A percentile compares a stretch with the other conserved stretches of the same genome.
phyloP scores from a whole-genome alignment of 1,140 invertebrate genomes.

The Bilobella aurantiaca region DNA sequence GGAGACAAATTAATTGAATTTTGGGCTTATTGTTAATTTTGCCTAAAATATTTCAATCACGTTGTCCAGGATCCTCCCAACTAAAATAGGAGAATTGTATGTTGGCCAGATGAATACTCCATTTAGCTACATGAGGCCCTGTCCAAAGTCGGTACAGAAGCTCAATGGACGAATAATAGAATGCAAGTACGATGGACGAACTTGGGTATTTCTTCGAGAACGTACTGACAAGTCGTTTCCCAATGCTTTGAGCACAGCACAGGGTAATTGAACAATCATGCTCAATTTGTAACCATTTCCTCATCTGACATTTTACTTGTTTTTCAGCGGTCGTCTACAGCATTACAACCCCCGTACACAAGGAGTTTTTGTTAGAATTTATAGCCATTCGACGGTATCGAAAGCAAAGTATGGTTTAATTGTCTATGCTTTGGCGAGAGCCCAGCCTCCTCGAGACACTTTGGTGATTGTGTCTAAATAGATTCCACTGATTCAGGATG shows the following conservation, averaged over 20 bases:
- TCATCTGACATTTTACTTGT: conserved; percentile 15
- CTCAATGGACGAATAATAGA: conserved; percentile 92
- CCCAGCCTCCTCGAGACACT: too few species aligned
- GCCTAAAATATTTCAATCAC: conserved; percentile 18
- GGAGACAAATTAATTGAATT: background rate
- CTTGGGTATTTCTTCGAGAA: conserved; percentile 91
- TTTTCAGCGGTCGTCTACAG: conserved; percentile 44
- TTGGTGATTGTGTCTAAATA: too few species aligned
- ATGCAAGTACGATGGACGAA: conserved; percentile 60
- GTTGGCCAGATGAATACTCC: conserved; percentile 55
- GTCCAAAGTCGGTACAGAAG: conserved; percentile 61
- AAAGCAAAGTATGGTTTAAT: conserved; percentile 12
- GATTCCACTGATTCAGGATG: too few species aligned
- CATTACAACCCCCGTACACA: conserved; percentile 67
- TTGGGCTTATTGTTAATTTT: too few species aligned
- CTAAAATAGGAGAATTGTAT: conserved; percentile 65
- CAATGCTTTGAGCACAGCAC: conserved; percentile 73
- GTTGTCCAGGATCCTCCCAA: conserved; percentile 54
- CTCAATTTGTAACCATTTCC: background rate
- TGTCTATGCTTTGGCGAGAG: too few species aligned
- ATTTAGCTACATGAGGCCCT: conserved; percentile 59
- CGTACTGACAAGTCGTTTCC: conserved; percentile 95
- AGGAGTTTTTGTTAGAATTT: conserved; percentile 60
- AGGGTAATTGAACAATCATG: conserved; percentile 45
- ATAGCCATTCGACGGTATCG: conserved; percentile 51